Evolutionary conservation across 30 jellyfish, hydroid and myxozoan species (phyloP).

Genomic region (Aurelia aurita complex sp. Pacific): DNA sequence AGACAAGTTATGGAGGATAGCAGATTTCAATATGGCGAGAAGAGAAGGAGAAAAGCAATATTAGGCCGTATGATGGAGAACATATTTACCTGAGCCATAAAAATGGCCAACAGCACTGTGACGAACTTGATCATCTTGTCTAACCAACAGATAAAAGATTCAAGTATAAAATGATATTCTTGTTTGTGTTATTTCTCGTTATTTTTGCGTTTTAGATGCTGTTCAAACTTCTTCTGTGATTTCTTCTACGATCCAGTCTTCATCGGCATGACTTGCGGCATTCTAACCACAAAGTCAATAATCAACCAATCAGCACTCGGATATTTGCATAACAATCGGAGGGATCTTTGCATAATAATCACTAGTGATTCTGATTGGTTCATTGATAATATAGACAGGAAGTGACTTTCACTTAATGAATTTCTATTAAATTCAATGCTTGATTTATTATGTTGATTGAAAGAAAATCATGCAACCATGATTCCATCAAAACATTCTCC

Average conservation of each 20-base stretch:
- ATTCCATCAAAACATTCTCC: too few species aligned
- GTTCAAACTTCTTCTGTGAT: neutral
- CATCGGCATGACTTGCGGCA: slow-evolving; percentile 58
- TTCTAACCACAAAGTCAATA: slow-evolving; percentile 39
- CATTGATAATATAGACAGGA: slow-evolving; percentile 14
- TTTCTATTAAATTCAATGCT: neutral
- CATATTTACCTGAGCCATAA: slow-evolving; percentile 50
- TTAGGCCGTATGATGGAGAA: neutral
- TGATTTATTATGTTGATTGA: neutral
- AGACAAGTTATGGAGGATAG: too few species aligned
- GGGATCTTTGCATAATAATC: slow-evolving; percentile 24
- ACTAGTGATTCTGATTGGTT: slow-evolving; percentile 4
- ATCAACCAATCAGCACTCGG: slow-evolving; percentile 33
- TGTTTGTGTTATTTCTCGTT: too few species aligned
- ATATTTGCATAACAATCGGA: neutral
- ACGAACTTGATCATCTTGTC: neutral
- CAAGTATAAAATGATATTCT: too few species aligned
- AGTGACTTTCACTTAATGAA: slow-evolving; percentile 14
- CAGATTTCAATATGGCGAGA: slow-evolving; percentile 65
- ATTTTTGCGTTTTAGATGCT: too few species aligned
- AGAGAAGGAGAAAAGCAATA: neutral
- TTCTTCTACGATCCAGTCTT: slow-evolving; percentile 13
- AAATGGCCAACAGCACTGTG: slow-evolving; percentile 31
- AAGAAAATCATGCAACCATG: slow-evolving; percentile 3
- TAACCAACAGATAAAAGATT: too few species aligned